Evolutionary conservation across 2,113 vertebrate species (phyloP).

Genomic region (Mastomys natalensis): DNA sequence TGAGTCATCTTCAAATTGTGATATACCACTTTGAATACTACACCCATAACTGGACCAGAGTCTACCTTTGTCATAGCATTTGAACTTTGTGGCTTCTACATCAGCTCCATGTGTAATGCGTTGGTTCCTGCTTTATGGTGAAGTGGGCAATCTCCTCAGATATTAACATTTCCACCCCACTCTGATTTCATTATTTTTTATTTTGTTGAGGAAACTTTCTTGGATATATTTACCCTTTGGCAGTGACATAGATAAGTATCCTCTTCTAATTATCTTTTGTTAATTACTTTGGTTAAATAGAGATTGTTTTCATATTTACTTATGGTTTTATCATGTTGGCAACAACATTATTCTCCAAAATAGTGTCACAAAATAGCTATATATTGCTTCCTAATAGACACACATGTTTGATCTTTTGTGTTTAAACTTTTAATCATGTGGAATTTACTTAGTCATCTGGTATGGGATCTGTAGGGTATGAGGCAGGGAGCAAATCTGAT

Average conservation of each 20-base stretch:
- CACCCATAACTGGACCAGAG: not conserved
- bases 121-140: not conserved
- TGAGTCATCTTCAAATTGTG: not conserved
- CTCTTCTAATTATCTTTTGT: not conserved
- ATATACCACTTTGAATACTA: not conserved
- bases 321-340: conserved; percentile 5
- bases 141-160: not conserved
- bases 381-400: not conserved
- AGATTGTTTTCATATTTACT: not conserved
- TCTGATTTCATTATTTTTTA: not conserved
- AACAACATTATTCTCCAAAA: not conserved
- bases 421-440: not conserved
- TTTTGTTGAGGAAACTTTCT: not conserved
- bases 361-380: not conserved
- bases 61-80: not conserved
- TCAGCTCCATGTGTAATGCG: not conserved
- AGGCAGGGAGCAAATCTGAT: conserved; percentile 16
- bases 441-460: not conserved
- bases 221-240: not conserved
- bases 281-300: not conserved
- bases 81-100: not conserved
- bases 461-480: not conserved
- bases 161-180: not conserved
- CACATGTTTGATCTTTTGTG: conserved; percentile 23
- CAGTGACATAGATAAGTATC: not conserved